These are phyloP conservation scores for Zaprionus camerounensis DNA, from an alignment of 1,140 invertebrate species.

Conservation along the genomic window DNA sequence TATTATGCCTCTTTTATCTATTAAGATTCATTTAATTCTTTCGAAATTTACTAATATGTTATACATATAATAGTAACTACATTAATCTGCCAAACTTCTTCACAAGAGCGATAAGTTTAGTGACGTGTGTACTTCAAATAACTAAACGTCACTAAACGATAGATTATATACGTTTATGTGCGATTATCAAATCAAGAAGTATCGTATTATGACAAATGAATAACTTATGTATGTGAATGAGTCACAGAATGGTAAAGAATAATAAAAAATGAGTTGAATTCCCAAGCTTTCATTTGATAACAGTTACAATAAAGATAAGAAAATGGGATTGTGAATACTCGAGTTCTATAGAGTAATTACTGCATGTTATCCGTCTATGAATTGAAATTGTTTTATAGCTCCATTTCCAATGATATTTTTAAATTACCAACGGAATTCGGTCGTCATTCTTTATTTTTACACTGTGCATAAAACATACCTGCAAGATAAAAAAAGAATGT, in stretches of 20 bases:
- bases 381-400: too few species aligned
- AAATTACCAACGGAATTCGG: too few species aligned
- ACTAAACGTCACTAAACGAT: too few species aligned
- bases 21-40: neutral
- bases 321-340: neutral
- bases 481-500: conserved; percentile 8
- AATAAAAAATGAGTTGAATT: neutral
- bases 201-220: too few species aligned
- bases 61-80: neutral
- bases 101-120: neutral
- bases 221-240: too few species aligned
- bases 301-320: neutral
- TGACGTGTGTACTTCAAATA: neutral
- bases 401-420: too few species aligned
- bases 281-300: neutral
- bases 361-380: too few species aligned
- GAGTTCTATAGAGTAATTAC: neutral
- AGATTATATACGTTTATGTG: too few species aligned
- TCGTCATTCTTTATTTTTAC: neutral
- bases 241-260: too few species aligned
- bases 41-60: neutral
- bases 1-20: too few species aligned
- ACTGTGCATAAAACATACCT: conserved; percentile 10
- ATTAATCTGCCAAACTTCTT: neutral
- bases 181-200: too few species aligned